phyloP scores from a whole-genome alignment of 2,888 invertebrate genomes.

The Stenolophus ochropezus region DNA sequence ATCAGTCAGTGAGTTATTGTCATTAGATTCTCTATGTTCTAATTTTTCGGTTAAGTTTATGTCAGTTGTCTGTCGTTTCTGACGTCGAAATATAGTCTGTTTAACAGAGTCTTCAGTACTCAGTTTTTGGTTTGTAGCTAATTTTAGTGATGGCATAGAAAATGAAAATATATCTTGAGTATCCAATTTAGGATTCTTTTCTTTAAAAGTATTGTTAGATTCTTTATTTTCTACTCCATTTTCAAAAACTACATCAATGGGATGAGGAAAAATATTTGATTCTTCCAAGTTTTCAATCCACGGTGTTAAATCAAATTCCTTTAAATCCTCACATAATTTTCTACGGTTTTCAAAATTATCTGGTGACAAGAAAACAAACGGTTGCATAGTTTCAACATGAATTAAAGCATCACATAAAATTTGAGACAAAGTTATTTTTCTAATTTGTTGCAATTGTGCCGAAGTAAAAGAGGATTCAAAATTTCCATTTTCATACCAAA shows the following conservation, averaged over 20 bases:
- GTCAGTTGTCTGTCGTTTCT: conserved; percentile 12
- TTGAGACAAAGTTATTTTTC: conserved; percentile 83
- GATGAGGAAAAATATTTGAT: neutral
- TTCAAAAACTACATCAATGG: conserved; percentile 26
- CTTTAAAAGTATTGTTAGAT: conserved; percentile 1
- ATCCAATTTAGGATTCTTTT: conserved; percentile 6
- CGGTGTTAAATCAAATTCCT: conserved; percentile 76
- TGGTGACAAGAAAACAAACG: conserved; percentile 80
- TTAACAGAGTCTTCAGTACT: neutral
- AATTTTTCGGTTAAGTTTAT: neutral
- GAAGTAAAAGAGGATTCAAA: conserved; percentile 85
- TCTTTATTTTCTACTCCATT: conserved; percentile 31
- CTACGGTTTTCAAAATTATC: conserved; percentile 78
- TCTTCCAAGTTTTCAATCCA: conserved; percentile 75
- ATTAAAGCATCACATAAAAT: conserved; percentile 82
- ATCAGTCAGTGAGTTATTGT: neutral
- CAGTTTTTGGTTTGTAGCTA: neutral
- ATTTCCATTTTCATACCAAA: conserved; percentile 89
- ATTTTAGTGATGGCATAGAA: conserved; percentile 4
- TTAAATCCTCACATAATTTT: conserved; percentile 75
- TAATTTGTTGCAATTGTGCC: conserved; percentile 84
- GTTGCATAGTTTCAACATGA: conserved; percentile 81
- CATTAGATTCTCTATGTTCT: conserved; percentile 26
- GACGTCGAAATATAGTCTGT: conserved; percentile 10
- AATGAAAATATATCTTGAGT: conserved; percentile 13